Percentiles rank a stretch among this genome's conserved stretches.
Evolutionary conservation across 2,797 vertebrate species (phyloP).

Genomic region (Ibycter americanus): DNA sequence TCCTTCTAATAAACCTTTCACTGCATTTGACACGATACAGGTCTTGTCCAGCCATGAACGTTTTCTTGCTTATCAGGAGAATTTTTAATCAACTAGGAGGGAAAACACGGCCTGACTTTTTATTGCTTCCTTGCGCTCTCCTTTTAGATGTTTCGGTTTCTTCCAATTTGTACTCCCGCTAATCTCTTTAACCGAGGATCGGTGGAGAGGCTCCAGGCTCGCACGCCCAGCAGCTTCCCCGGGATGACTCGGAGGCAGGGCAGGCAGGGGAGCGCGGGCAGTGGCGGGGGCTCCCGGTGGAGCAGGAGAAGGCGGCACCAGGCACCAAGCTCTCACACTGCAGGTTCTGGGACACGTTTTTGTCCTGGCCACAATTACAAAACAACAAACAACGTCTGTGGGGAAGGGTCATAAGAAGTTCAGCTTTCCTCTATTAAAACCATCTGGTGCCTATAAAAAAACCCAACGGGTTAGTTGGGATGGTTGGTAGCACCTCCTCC

Average conservation of each 20-base stretch:
- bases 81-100: constrained; percentile 71
- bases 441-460: constrained; percentile 63
- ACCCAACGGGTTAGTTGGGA: constrained; percentile 30
- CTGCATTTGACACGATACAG: constrained; percentile 65
- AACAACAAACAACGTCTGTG: constrained; percentile 70
- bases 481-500: constrained; percentile 50
- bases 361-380: constrained; percentile 59
- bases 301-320: constrained; percentile 10
- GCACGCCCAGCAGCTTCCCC: constrained; percentile 4
- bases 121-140: constrained; percentile 40
- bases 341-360: constrained; percentile 55
- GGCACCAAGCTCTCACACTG: background rate
- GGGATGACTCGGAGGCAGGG: background rate
- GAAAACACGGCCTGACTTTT: constrained; percentile 6
- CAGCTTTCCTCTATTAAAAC: constrained; percentile 69
- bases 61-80: constrained; percentile 82
- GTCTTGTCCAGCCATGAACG: constrained; percentile 72
- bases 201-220: constrained; percentile 20
- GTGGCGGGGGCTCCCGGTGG: background rate
- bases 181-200: background rate
- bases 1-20: constrained; percentile 25
- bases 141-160: background rate
- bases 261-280: background rate
- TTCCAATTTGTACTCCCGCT: background rate
- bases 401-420: constrained; percentile 69